Evolutionary conservation across 2,888 invertebrate species (phyloP).

Genomic region (Sphaerophoria rueppellii): DNA sequence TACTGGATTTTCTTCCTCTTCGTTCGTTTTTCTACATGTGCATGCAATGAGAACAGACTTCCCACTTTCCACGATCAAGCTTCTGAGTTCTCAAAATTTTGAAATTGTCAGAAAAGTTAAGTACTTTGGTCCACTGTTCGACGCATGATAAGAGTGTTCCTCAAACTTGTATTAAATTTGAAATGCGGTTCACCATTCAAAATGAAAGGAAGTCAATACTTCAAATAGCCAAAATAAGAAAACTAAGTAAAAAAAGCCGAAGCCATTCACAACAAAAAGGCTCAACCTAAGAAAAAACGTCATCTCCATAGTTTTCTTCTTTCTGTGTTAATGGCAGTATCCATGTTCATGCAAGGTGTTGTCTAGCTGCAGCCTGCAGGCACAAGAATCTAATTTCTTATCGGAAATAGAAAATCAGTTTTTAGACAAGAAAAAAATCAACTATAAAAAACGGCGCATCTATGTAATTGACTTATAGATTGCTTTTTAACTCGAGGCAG

Average conservation of each 20-base stretch:
- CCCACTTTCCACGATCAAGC: too few species aligned
- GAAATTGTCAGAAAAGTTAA: too few species aligned
- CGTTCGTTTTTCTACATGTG: too few species aligned
- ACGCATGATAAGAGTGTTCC: too few species aligned
- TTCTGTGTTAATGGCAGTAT: neutral
- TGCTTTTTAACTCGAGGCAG: conserved; percentile 36
- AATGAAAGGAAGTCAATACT: conserved; percentile 59
- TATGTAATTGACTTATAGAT: conserved; percentile 52
- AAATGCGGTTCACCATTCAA: conserved; percentile 1
- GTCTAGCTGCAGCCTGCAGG: neutral
- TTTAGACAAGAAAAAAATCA: neutral
- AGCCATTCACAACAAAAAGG: conserved; percentile 11
- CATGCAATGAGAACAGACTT: too few species aligned
- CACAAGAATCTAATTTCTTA: conserved; percentile 7
- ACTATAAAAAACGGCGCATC: neutral
- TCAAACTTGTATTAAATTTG: too few species aligned
- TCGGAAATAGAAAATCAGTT: conserved; percentile 38
- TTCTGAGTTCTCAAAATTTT: too few species aligned
- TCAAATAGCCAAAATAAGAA: conserved; percentile 16
- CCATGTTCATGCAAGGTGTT: too few species aligned
- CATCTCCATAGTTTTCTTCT: conserved; percentile 31
- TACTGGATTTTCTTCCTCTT: too few species aligned
- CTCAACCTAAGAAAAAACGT: neutral
- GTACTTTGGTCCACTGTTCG: conserved; percentile 1
- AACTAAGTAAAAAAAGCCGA: conserved; percentile 39